Conservation (phyloP, 2,888 invertebrate genomes). For the Abrostola triplasia region DNA sequence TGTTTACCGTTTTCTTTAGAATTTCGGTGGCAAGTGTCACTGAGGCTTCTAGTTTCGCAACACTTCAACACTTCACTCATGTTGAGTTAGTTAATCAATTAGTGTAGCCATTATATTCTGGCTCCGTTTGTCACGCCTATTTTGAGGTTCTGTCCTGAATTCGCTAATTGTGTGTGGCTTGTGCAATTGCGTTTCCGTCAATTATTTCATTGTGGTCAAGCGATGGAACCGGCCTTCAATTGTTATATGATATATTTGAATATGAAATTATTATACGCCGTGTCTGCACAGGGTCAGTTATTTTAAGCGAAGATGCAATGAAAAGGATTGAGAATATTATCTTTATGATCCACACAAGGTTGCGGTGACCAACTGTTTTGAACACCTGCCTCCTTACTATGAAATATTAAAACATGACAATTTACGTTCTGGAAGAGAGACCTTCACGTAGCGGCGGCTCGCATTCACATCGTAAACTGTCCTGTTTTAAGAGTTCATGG, state of each 20-base stretch:
- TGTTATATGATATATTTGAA: conserved; percentile 2
- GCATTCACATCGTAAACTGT: too few relatives aligned
- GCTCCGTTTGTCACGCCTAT: conserved; percentile 28
- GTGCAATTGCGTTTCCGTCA: conserved; percentile 40
- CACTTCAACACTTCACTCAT: neutral
- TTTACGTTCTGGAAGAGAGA: too few relatives aligned
- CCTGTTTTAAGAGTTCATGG: too few relatives aligned
- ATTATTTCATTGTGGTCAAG: conserved; percentile 38
- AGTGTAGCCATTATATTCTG: conserved; percentile 15
- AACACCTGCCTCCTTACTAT: too few relatives aligned
- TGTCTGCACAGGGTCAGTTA: too few relatives aligned
- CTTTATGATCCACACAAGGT: too few relatives aligned
- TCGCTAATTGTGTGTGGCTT: conserved; percentile 28
- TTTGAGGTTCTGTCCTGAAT: conserved; percentile 42
- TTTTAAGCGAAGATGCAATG: too few relatives aligned
- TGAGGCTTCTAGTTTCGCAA: conserved; percentile 30
- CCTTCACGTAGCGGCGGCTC: too few relatives aligned
- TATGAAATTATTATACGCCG: neutral
- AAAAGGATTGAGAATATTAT: too few relatives aligned
- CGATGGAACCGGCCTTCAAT: conserved; percentile 20
- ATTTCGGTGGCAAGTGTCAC: conserved; percentile 14
- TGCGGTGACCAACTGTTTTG: too few relatives aligned
- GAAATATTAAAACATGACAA: too few relatives aligned
- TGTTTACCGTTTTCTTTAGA: conserved; percentile 45
- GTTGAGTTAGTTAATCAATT: conserved; percentile 19